A percentile compares a stretch with the other conserved stretches of the same genome.
These are phyloP conservation scores for Caracal caracal DNA, from an alignment of 2,113 vertebrate genomes.

Conservation along the genomic window DNA sequence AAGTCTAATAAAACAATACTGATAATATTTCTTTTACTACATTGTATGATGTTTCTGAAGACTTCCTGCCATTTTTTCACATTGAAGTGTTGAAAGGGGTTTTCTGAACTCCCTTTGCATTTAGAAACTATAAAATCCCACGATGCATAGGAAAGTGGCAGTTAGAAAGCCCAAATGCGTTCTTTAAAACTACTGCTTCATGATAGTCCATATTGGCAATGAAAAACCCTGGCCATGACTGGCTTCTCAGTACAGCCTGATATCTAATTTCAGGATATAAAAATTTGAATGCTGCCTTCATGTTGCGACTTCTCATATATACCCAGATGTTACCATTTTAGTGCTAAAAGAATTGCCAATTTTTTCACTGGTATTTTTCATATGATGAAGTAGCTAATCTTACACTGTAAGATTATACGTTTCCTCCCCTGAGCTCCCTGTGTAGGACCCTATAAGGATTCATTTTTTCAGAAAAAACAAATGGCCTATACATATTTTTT, in stretches of 20 bases:
- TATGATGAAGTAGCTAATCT: background rate
- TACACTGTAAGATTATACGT: background rate
- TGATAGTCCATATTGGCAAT: background rate
- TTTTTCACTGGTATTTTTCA: background rate
- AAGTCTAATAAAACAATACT: background rate
- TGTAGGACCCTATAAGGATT: background rate
- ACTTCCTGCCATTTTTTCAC: background rate
- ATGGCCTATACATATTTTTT: background rate
- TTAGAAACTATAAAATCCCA: constrained; percentile 37
- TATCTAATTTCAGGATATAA: background rate
- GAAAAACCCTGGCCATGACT: background rate
- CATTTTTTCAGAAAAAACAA: background rate
- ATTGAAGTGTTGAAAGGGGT: background rate
- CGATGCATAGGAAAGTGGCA: background rate
- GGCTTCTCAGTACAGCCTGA: background rate
- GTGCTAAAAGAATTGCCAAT: background rate
- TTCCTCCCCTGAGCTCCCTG: fast-evolving
- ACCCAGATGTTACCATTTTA: background rate
- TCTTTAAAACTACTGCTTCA: constrained; percentile 31
- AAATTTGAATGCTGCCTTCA: background rate
- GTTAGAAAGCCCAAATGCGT: background rate
- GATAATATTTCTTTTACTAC: background rate
- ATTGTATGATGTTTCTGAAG: background rate
- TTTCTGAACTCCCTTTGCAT: background rate
- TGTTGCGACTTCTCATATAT: background rate